These are phyloP conservation scores for Leucoraja erinaceus DNA, from an alignment of 2,113 vertebrate species.

Conservation along the genomic window DNA sequence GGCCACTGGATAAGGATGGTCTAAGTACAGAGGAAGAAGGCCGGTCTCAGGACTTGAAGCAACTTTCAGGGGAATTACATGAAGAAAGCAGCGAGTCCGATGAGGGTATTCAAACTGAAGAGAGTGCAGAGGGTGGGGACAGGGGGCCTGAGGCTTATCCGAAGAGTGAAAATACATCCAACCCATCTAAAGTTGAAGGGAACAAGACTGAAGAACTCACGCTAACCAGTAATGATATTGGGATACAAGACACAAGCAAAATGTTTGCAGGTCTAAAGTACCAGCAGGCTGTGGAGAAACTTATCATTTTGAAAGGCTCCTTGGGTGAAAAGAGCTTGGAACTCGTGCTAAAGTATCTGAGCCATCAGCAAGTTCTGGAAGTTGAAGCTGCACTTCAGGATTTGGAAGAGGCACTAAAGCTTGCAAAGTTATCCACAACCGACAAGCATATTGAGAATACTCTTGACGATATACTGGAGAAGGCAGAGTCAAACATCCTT, in stretches of 20 bases:
- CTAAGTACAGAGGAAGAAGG: neutral
- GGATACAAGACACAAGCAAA: neutral
- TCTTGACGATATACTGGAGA: slow-evolving; percentile 73
- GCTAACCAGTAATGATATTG: neutral
- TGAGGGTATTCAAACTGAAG: neutral
- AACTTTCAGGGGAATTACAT: neutral
- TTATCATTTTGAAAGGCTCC: slow-evolving; percentile 65
- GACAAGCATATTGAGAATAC: slow-evolving; percentile 57
- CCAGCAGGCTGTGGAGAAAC: slow-evolving; percentile 50
- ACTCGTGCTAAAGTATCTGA: slow-evolving; percentile 65
- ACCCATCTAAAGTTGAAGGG: neutral
- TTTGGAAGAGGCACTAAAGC: slow-evolving; percentile 67
- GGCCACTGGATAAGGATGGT: neutral
- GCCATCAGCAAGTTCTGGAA: slow-evolving; percentile 56
- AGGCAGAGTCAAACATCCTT: slow-evolving; percentile 70
- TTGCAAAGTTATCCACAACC: slow-evolving; percentile 49
- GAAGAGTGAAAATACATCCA: neutral
- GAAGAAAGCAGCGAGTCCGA: too few species aligned
- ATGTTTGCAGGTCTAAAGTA: slow-evolving; percentile 47
- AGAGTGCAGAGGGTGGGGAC: neutral
- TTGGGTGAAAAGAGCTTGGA: slow-evolving; percentile 62
- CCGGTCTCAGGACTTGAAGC: neutral
- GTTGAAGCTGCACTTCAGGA: slow-evolving; percentile 76
- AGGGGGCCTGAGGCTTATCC: neutral
- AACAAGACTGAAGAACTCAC: neutral